A percentile compares a stretch with the other conserved stretches of the same genome.
Conservation (phyloP, 2,113 vertebrate species). For the Arothron firmamentum region DNA sequence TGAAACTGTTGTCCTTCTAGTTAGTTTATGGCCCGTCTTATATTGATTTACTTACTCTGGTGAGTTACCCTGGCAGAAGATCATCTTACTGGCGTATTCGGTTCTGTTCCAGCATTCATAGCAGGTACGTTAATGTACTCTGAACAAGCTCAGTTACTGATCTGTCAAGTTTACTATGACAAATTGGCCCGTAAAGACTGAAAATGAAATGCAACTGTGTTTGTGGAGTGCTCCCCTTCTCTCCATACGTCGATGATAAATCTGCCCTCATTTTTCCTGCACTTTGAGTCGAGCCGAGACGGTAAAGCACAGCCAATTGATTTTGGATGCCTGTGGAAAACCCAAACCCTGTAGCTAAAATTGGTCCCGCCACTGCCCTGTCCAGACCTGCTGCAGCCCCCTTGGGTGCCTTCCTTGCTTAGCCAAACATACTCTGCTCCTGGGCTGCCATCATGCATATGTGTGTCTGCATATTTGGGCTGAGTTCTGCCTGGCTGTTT, state of each 20-base stretch:
- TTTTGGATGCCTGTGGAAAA: slow-evolving; percentile 58
- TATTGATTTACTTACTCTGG: neutral
- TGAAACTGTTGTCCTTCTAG: neutral
- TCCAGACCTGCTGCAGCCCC: slow-evolving; percentile 50
- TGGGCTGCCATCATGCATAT: slow-evolving; percentile 42
- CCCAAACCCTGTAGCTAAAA: slow-evolving; percentile 58
- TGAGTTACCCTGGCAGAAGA: neutral
- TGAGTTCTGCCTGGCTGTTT: slow-evolving; percentile 59
- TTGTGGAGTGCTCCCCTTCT: slow-evolving; percentile 38
- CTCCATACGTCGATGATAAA: slow-evolving; percentile 55
- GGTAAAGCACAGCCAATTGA: slow-evolving; percentile 54
- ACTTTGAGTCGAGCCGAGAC: slow-evolving; percentile 45
- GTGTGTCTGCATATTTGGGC: slow-evolving; percentile 43
- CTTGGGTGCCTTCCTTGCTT: slow-evolving; percentile 32
- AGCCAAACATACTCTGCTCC: slow-evolving; percentile 45
- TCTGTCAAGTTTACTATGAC: slow-evolving; percentile 45
- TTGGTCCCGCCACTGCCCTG: slow-evolving; percentile 32
- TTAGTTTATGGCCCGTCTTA: neutral
- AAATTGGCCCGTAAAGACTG: slow-evolving; percentile 50
- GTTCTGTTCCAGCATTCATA: slow-evolving; percentile 17
- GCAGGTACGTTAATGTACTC: slow-evolving; percentile 27
- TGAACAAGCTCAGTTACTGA: slow-evolving; percentile 17
- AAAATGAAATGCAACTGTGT: slow-evolving; percentile 48
- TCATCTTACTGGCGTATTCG: neutral
- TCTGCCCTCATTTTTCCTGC: slow-evolving; percentile 55